phyloP scores from a whole-genome alignment of 2,888 invertebrate genomes.

The Drosophila nr. perissopoda region DNA sequence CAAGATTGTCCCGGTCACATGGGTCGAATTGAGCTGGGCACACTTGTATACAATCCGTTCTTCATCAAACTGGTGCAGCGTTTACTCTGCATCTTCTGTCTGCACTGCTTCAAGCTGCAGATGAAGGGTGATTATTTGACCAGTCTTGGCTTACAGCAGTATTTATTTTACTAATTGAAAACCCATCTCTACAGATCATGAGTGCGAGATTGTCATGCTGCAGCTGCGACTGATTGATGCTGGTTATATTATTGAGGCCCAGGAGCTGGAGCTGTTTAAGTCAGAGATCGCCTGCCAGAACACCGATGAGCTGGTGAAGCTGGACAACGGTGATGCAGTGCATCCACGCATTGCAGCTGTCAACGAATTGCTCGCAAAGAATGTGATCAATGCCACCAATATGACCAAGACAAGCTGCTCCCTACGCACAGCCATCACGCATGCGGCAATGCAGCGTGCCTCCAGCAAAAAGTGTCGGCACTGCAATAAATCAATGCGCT shows the following conservation, averaged over 20 bases:
- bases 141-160: neutral
- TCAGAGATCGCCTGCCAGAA: conserved; percentile 81
- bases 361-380: conserved; percentile 83
- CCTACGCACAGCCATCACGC: conserved; percentile 79
- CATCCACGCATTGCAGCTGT: conserved; percentile 86
- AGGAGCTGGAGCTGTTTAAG: conserved; percentile 87
- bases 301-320: conserved; percentile 69
- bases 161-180: neutral
- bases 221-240: conserved; percentile 91
- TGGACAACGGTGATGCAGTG: conserved; percentile 81
- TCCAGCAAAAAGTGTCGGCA: conserved; percentile 78
- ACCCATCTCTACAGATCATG: conserved; percentile 73
- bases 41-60: conserved; percentile 96
- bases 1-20: conserved; percentile 95
- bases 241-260: conserved; percentile 90
- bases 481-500: conserved; percentile 76
- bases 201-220: conserved; percentile 84
- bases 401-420: conserved; percentile 82
- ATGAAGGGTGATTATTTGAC: conserved; percentile 86
- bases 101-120: conserved; percentile 90
- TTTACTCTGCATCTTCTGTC: conserved; percentile 89
- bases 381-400: conserved; percentile 45
- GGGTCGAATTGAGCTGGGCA: conserved; percentile 95
- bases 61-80: conserved; percentile 91
- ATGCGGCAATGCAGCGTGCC: conserved; percentile 75